phyloP scores from a whole-genome alignment of 1,140 invertebrate genomes.

The Periplaneta americana region DNA sequence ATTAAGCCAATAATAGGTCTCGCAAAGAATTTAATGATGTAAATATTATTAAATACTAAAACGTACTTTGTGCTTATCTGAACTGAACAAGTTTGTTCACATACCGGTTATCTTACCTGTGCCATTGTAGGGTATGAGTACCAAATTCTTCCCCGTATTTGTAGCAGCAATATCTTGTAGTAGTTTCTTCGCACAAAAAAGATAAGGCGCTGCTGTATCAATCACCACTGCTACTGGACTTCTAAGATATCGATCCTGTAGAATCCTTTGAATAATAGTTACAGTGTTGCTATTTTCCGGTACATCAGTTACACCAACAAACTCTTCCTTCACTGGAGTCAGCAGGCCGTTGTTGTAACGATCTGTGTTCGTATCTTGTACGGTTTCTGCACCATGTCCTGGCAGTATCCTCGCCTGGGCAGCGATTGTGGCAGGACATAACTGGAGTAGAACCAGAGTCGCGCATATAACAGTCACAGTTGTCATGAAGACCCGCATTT shows the following conservation, averaged over 20 bases:
- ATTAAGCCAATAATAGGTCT: no score
- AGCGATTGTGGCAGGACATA: neutral
- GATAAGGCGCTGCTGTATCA: conserved; percentile 37
- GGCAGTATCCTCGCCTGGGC: neutral
- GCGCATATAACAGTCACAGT: neutral
- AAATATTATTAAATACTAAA: no score
- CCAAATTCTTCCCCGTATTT: neutral
- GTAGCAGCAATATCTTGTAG: neutral
- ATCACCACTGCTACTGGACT: conserved; percentile 48
- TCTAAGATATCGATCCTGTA: conserved; percentile 49
- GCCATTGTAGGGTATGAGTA: neutral
- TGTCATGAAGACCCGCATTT: neutral
- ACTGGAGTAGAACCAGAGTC: neutral
- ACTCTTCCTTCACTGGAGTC: no score
- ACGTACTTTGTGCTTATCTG: no score
- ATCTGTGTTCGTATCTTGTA: neutral
- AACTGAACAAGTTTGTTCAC: no score
- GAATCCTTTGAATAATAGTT: conserved; percentile 41
- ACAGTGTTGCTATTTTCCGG: neutral
- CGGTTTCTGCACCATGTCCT: neutral
- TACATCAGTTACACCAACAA: neutral
- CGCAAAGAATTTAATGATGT: no score
- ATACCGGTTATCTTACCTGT: no score
- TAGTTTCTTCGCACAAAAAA: conserved; percentile 42
- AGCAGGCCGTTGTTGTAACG: neutral